Conservation (phyloP, 2,113 vertebrate genomes). For the Scolopax mira region DNA sequence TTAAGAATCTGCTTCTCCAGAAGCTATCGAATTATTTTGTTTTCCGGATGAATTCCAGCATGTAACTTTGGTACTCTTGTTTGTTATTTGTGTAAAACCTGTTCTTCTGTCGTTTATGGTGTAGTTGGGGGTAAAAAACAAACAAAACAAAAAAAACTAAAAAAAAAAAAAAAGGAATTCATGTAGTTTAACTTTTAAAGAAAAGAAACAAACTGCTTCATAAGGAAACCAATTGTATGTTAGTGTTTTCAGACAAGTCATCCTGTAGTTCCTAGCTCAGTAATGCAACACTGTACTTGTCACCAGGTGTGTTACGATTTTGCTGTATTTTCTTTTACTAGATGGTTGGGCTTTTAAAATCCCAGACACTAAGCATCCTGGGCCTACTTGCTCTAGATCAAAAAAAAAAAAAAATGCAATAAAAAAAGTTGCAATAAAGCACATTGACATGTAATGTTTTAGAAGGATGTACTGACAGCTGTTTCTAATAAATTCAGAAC, state of each 20-base stretch:
- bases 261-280: conserved; percentile 81
- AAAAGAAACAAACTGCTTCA: conserved; percentile 72
- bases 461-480: conserved; percentile 71
- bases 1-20: conserved; percentile 61
- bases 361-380: conserved; percentile 77
- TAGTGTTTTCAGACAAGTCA: conserved; percentile 76
- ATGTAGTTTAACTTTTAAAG: not conserved
- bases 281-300: conserved; percentile 80
- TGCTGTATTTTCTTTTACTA: conserved; percentile 77
- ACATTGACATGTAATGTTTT: conserved; percentile 71
- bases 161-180: not conserved
- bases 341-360: conserved; percentile 76
- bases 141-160: conserved; percentile 1
- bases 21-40: conserved; percentile 42
- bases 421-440: conserved; percentile 78
- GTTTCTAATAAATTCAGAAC: conserved; percentile 69
- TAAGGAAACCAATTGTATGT: conserved; percentile 79
- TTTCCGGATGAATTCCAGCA: conserved; percentile 79
- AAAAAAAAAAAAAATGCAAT: conserved; percentile 65
- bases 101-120: conserved; percentile 80
- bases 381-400: conserved; percentile 77
- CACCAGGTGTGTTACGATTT: conserved; percentile 75
- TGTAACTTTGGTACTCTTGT: conserved; percentile 82
- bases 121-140: conserved; percentile 55
- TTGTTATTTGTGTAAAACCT: conserved; percentile 81